phyloP scores from a whole-genome alignment of 2,113 vertebrate genomes.

The Brachyhypopomus gauderio region DNA sequence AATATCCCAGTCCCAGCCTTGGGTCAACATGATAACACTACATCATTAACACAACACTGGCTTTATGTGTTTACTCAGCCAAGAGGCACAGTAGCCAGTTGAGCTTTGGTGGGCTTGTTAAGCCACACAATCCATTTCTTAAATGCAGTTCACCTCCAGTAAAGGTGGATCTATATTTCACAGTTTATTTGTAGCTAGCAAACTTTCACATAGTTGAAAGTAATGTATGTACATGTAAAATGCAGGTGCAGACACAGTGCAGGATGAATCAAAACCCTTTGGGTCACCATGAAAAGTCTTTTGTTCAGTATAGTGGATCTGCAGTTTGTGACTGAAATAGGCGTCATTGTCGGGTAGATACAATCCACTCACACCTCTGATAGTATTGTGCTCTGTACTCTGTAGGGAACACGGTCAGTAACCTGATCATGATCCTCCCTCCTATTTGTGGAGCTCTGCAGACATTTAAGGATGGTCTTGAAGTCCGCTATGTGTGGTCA shows the following conservation, averaged over 20 bases:
- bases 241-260: no score
- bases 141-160: no score
- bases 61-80: not conserved
- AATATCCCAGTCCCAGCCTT: not conserved
- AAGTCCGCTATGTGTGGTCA: constrained; percentile 88
- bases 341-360: no score
- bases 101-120: not conserved
- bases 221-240: no score
- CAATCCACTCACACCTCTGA: not conserved
- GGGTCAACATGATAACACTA: not conserved
- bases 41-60: not conserved
- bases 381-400: constrained; percentile 49
- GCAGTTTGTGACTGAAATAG: no score
- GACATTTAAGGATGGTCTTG: constrained; percentile 84
- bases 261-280: no score
- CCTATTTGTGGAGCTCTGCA: constrained; percentile 91
- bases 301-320: no score
- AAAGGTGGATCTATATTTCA: no score
- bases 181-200: no score
- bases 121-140: not conserved
- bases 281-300: no score
- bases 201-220: no score
- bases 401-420: constrained; percentile 98
- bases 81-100: not conserved
- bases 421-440: constrained; percentile 98